Percentiles rank a stretch among this genome's conserved stretches.
phyloP scores from a whole-genome alignment of 1,140 invertebrate species.

The Drosophila albomicans region DNA sequence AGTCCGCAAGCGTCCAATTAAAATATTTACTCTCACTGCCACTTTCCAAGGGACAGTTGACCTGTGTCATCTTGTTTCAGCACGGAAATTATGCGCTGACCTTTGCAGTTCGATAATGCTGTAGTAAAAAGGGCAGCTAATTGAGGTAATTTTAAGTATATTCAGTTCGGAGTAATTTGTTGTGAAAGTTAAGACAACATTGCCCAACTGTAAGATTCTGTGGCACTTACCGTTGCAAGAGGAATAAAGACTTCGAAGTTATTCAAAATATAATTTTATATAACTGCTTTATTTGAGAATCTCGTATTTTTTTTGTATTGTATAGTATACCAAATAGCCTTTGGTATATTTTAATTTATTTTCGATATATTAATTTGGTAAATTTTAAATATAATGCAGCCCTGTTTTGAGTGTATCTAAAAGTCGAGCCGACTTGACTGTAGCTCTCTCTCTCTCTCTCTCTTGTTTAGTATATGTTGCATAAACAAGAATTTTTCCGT shows the following conservation, averaged over 20 bases:
- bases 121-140: not conserved
- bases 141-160: not conserved
- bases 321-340: no score
- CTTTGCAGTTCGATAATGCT: not conserved
- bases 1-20: slow-evolving; percentile 53
- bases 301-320: no score
- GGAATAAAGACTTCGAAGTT: no score
- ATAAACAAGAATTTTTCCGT: no score
- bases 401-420: no score
- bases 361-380: no score
- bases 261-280: no score
- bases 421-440: no score
- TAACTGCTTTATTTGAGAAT: no score
- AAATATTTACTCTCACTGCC: slow-evolving; percentile 43
- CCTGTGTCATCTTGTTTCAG: not conserved
- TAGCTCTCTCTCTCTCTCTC: not conserved
- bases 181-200: not conserved
- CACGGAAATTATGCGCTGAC: not conserved
- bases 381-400: no score
- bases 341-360: no score
- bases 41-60: slow-evolving; percentile 6
- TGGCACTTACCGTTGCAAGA: not conserved
- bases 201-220: not conserved
- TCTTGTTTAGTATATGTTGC: not conserved
- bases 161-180: not conserved